A percentile compares a stretch with the other conserved stretches of the same genome.
Conservation (phyloP, 1,140 invertebrate species). For the Aphis craccivora region DNA sequence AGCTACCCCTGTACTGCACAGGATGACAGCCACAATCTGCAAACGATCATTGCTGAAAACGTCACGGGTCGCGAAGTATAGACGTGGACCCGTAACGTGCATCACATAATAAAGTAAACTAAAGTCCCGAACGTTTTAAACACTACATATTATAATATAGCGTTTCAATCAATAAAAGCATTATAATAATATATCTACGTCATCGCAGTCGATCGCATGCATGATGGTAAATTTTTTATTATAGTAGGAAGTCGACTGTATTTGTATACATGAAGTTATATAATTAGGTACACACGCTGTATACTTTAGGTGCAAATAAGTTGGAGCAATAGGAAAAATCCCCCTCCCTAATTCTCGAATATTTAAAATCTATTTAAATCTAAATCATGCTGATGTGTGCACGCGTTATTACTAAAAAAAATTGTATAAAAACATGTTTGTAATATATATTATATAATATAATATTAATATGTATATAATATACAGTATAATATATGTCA, state of each 20-base stretch:
- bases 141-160: constrained; percentile 7
- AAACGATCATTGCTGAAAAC: constrained; percentile 57
- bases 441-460: not conserved
- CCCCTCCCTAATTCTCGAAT: not conserved
- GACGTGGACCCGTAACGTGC: constrained; percentile 7
- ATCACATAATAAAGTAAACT: not conserved
- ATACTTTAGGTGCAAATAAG: not conserved
- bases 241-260: not conserved
- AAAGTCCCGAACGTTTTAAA: not conserved
- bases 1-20: constrained; percentile 93
- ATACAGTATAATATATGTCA: not conserved
- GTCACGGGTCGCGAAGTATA: not conserved
- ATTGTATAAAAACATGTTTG: not conserved
- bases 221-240: not conserved
- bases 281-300: not conserved
- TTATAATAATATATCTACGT: not conserved
- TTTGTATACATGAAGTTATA: not conserved
- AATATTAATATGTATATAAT: not conserved
- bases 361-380: not conserved
- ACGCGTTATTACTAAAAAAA: constrained; percentile 9
- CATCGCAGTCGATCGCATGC: not conserved
- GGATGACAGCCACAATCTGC: constrained; percentile 93
- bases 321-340: not conserved
- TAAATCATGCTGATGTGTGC: constrained; percentile 6
- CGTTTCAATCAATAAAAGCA: constrained; percentile 10